Conservation (phyloP, 2,888 invertebrate genomes). For the Oscheius onirici region DNA sequence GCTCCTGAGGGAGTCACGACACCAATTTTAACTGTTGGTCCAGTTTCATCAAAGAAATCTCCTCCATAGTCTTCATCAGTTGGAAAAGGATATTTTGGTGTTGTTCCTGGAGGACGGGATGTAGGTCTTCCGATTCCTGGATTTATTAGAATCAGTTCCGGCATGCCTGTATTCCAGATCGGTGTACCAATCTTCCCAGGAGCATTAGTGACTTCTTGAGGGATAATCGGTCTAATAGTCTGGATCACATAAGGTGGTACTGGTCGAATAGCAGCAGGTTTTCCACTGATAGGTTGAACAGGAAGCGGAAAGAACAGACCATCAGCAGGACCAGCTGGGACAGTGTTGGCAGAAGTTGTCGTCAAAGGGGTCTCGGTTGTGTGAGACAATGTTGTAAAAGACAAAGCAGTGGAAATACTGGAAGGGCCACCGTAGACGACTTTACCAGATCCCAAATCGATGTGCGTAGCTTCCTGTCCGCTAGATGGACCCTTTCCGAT, state of each 20-base stretch:
- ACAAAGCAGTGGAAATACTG: not conserved
- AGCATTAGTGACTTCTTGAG: not conserved
- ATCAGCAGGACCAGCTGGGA: not conserved
- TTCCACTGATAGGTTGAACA: not conserved
- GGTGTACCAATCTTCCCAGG: not conserved
- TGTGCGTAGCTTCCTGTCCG: constrained; percentile 8
- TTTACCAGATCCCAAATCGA: constrained; percentile 10
- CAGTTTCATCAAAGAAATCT: not conserved
- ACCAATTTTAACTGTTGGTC: constrained; percentile 3
- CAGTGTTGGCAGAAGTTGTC: not conserved
- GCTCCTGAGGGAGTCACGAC: not conserved
- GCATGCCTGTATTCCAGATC: not conserved
- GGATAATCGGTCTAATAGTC: constrained; percentile 14
- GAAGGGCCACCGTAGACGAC: not conserved
- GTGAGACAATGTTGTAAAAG: not conserved
- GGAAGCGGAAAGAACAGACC: constrained; percentile 19
- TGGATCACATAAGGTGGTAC: not conserved
- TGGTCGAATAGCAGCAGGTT: constrained; percentile 18
- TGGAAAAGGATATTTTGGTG: constrained; percentile 11
- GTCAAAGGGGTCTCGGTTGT: not conserved
- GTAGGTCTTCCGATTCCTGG: constrained; percentile 22
- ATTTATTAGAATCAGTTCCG: constrained; percentile 9
- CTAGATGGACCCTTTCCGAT: not conserved
- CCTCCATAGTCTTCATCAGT: constrained; percentile 4
- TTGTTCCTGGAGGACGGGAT: not conserved